A percentile compares a stretch with the other conserved stretches of the same genome.
Conservation (phyloP, 2,888 invertebrate species). For the Stictocephala bisonia region DNA sequence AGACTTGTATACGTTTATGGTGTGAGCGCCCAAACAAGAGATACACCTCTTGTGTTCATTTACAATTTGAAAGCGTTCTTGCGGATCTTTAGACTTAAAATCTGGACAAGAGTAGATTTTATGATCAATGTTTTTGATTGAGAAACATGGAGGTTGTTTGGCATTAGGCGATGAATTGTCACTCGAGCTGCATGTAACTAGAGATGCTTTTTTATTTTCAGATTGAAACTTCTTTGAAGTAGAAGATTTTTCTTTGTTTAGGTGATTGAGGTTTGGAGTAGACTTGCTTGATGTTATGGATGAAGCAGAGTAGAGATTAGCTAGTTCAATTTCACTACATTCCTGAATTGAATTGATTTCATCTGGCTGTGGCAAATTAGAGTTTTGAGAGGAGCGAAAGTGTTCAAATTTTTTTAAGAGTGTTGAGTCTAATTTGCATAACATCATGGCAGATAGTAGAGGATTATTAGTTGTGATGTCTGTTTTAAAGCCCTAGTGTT, state of each 20-base stretch:
- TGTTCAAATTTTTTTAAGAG: conserved; percentile 16
- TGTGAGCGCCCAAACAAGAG: neutral
- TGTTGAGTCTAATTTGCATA: conserved; percentile 4
- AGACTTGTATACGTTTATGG: neutral
- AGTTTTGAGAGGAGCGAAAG: neutral
- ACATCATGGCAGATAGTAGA: conserved; percentile 18
- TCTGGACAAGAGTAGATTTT: conserved; percentile 9
- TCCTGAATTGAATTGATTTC: conserved; percentile 14
- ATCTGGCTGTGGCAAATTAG: neutral
- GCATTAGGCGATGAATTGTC: neutral
- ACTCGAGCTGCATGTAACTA: neutral
- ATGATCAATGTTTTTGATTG: neutral
- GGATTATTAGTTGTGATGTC: conserved; percentile 27
- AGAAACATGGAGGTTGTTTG: neutral
- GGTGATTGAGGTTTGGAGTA: too few relatives aligned
- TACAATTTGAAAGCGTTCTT: neutral
- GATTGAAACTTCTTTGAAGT: too few relatives aligned
- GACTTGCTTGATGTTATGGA: too few relatives aligned
- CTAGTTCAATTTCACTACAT: conserved; percentile 19
- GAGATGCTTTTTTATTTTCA: too few relatives aligned
- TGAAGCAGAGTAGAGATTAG: conserved; percentile 9
- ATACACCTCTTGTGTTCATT: neutral
- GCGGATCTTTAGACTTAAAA: conserved; percentile 12
- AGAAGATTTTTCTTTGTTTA: too few relatives aligned
- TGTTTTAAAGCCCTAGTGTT: neutral